These are phyloP conservation scores for Echiichthys vipera DNA, from an alignment of 2,797 vertebrate genomes.

Conservation along the genomic window DNA sequence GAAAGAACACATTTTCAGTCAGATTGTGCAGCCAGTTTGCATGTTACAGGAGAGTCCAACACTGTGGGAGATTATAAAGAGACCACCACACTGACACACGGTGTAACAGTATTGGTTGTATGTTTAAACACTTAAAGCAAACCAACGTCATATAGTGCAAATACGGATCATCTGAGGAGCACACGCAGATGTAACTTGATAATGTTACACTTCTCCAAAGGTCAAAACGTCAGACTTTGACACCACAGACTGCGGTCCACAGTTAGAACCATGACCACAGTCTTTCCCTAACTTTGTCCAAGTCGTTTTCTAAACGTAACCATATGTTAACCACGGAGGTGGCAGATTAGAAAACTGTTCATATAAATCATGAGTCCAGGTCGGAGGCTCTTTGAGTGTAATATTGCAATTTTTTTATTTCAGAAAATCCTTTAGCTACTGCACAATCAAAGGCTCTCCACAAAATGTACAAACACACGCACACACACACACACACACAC, in stretches of 20 bases:
- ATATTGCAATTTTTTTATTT: neutral
- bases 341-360: neutral
- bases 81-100: constrained; percentile 2
- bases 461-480: neutral
- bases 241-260: neutral
- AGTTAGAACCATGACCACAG: neutral
- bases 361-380: neutral
- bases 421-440: neutral
- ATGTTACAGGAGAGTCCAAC: constrained; percentile 15
- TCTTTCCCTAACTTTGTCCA: neutral
- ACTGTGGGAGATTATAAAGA: constrained; percentile 22
- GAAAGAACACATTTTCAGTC: constrained; percentile 23
- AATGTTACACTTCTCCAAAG: constrained; percentile 5
- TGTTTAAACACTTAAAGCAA: neutral
- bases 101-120: neutral
- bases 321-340: neutral
- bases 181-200: constrained; percentile 1
- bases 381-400: neutral
- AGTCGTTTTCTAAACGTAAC: constrained; percentile 4
- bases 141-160: neutral
- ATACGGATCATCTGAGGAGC: neutral
- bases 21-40: neutral
- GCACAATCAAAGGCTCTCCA: constrained; percentile 9
- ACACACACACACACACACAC: no score
- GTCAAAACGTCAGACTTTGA: neutral